Evolutionary conservation across 2,888 invertebrate genomes (phyloP), one percentile per base, ranked within the genome.

Genomic region (Aplocera efformata): DNA sequence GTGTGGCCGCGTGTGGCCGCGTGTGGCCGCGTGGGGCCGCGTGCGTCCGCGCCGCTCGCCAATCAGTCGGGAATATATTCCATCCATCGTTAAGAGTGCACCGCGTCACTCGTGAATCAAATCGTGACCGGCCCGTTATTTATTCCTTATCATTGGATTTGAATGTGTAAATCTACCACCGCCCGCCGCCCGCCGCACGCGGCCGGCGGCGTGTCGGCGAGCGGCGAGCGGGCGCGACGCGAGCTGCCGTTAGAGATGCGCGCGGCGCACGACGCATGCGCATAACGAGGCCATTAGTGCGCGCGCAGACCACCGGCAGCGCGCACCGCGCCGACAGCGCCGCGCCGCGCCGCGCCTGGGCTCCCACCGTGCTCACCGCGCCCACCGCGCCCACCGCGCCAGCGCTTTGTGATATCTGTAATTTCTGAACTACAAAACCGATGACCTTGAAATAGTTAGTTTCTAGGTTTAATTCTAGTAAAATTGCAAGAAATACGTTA

Each of bases 61-160:
- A 48, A 48, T 50, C 48, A 49, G 42, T 42, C 20, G 30, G 32
- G 40, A 29, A 44, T 50, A 32, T 40, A 41, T 43, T 20, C 32
- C 42, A 26, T 40, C 44, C 43, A 26, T 32, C 44, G 47, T 37
- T 32, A n/a, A 42, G 36, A 26, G 36, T 20, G 34, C 47, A 41
- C 30, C 24, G 32, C 47, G 20, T 25, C 46, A 29, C 37, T 48
- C 42, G 24, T 25, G 32, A 35, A 43, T 46, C 46, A 35, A 41
- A 40, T 40, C 45, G 42, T 39, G 42, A 46, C 32, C 40, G 39
- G 28, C 33, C 44, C 44, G 42, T 39, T 44, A 43, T 30, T 39
- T 44, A 44, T 43, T 34, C 43, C 23, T 38, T 34, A 34, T 37
- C 38, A 24, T 26, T 11, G 23, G 26, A 31, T 39, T 39, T 44